Evolutionary conservation across 2,113 vertebrate genomes (phyloP), one percentile per base, ranked within the genome.

Genomic region (Corydoras maculifer): DNA sequence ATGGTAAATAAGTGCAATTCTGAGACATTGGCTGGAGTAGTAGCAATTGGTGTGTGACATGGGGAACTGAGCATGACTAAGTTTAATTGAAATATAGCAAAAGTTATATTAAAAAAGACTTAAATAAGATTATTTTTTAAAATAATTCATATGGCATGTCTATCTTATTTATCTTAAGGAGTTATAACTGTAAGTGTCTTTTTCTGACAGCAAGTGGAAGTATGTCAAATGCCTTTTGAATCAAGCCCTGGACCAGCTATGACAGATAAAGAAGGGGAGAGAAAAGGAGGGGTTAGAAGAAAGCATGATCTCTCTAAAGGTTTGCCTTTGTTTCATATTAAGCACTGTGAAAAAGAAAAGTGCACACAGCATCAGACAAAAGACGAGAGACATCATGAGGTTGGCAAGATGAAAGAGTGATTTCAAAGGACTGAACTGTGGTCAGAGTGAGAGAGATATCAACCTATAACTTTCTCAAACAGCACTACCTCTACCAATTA

Each of bases 301-400:
- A 62, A 60, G 70, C 31, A 35, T 25, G 25, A 74, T 70, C 72
- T 81, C 84, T 86, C 87, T 69, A 72, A 82, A 84, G 86, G 79
- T 72, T 79, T 78, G 81, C 82, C 83, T 85, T 87, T 88, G 87
- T 87, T 87, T 75, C 77, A 85, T 84, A 86, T 87, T 83, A 84
- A 84, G 78, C 81, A 80, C 72, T 74, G 79, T 82, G 78, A 84
- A 83, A 83, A 82, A 86, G 84, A 83, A 80, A 83, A 62, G 70
- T 73, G 79, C 82, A 75, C 83, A 81, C 81, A 80, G 73, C 82
- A 78, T 76, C 73, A 73, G 84, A 86, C 81, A 80, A 82, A 85
- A 89, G 86, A 89, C 86, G 86, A 88, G 80, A 85, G 86, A 87
- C 87, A 84, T 86, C 84, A 88, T 85, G 85, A 85, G 86, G 84